A percentile compares a stretch with the other conserved stretches of the same genome.
phyloP scores from a whole-genome alignment of 35 echinoderm and acorn worm genomes.

The Nesometra sesokonis region DNA sequence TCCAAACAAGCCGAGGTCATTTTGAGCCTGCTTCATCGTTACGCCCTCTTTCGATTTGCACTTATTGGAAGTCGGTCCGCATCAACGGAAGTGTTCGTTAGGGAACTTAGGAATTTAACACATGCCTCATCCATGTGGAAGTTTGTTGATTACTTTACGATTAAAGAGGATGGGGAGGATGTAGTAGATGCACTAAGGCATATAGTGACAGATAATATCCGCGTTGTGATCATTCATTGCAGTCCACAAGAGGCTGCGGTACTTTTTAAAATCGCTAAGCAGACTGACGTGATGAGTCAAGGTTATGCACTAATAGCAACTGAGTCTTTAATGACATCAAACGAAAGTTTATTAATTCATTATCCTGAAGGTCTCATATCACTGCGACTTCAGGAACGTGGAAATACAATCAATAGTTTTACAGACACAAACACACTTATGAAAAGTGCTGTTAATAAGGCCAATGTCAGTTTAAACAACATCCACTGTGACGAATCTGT shows the following conservation, averaged over 20 bases:
- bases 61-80: slow-evolving; percentile 22
- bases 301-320: slow-evolving; percentile 37
- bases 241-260: slow-evolving; percentile 17
- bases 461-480: neutral
- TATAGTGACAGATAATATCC: neutral
- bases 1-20: slow-evolving; percentile 33
- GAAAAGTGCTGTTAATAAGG: neutral
- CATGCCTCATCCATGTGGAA: slow-evolving; percentile 7
- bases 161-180: neutral
- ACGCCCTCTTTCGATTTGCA: slow-evolving; percentile 37
- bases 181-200: neutral
- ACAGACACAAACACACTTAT: slow-evolving; percentile 20
- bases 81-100: slow-evolving; percentile 26
- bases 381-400: slow-evolving; percentile 3
- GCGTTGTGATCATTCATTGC: slow-evolving; percentile 30
- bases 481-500: neutral
- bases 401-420: slow-evolving; percentile 3
- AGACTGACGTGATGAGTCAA: slow-evolving; percentile 4
- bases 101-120: slow-evolving; percentile 8
- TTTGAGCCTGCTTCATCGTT: slow-evolving; percentile 23
- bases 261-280: slow-evolving; percentile 15
- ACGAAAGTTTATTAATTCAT: slow-evolving; percentile 2
- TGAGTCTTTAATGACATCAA: slow-evolving; percentile 13
- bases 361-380: slow-evolving; percentile 29
- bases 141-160: slow-evolving; percentile 8